Conservation (phyloP, 2,888 invertebrate genomes). For the Terebella lapidaria region DNA sequence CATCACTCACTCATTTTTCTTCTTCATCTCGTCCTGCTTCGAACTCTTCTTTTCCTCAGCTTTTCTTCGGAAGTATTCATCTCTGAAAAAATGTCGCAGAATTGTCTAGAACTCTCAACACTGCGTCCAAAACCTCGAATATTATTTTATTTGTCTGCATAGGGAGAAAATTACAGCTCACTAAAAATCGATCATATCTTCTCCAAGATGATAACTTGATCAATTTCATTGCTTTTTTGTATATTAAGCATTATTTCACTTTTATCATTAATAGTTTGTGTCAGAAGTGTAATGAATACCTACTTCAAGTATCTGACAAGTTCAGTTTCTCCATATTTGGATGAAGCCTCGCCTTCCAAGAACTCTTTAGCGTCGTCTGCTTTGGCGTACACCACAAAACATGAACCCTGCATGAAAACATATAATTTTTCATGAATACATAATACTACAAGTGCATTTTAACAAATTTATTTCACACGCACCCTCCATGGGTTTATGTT, state of each 20-base stretch:
- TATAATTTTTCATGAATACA: too few species aligned
- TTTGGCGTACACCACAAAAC: slow-evolving; percentile 80
- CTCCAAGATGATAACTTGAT: too few species aligned
- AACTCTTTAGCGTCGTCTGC: slow-evolving; percentile 77
- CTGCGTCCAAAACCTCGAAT: too few species aligned
- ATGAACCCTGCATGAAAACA: slow-evolving; percentile 69
- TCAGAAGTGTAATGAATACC: not conserved
- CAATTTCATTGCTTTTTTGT: too few species aligned
- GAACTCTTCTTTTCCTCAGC: slow-evolving; percentile 55
- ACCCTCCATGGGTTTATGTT: too few species aligned
- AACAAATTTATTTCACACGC: too few species aligned
- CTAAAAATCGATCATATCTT: too few species aligned
- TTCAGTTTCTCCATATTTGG: slow-evolving; percentile 57
- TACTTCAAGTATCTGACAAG: slow-evolving; percentile 12
- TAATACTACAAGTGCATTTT: too few species aligned
- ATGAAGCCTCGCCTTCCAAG: slow-evolving; percentile 64
- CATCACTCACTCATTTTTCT: slow-evolving; percentile 44
- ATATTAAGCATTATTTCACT: too few species aligned
- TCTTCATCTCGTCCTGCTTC: slow-evolving; percentile 35
- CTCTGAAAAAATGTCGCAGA: slow-evolving; percentile 36
- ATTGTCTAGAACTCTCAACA: too few species aligned
- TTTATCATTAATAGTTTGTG: not conserved
- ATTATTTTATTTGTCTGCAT: too few species aligned
- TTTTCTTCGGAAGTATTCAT: slow-evolving; percentile 55
- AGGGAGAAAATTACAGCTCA: too few species aligned